Evolutionary conservation across 1,140 invertebrate species (phyloP), one percentile per base, ranked within the genome.

Genomic region (Penaeus indicus): DNA sequence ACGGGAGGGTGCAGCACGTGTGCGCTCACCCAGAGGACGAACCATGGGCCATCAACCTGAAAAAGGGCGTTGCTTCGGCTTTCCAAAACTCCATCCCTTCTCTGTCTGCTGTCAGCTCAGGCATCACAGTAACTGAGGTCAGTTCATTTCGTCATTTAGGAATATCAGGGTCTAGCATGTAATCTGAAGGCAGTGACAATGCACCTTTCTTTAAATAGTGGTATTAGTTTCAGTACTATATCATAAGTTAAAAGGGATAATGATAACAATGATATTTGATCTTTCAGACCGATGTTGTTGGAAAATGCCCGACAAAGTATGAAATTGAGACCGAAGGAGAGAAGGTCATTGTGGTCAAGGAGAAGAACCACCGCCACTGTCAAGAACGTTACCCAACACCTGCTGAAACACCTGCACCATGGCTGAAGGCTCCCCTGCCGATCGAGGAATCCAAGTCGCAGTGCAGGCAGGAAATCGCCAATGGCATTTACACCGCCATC

Each of bases 301-400:
- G 87, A 19, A 69, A 67, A 22, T 88, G 87, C n/a, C 80, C 87
- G 19, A 88, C 87, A 19, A 19, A 11, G 32, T 88, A 88, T 38
- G 54, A 54, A 27, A 42, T 88, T 19, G 60, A 82, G 19, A 61
- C 54, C 7, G 87, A 83, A 47, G 67, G 47, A 67, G 80, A 67
- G 19, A 42, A 63, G 3, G 64, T 88, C 72, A 61, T 83, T 25
- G 80, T 88, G 1, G 67, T 32, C 19, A 82, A 83, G 72, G 61
- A 69, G n/a, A 88, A 88, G 77, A 77, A 88, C 63, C 87, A 88
- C 67, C 87, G 81, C 16, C 42, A 61, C 10, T 88, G 87, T 67
- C 83, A 61, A 13, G 27, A 87, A 22, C 69, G 85, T 25, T 87
- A 87, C 75, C 77, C 62, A n/a, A 61, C 62, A 32, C 25, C 75